phyloP scores from a whole-genome alignment of 2,888 invertebrate genomes.

The Didymodactylos carnosus region DNA sequence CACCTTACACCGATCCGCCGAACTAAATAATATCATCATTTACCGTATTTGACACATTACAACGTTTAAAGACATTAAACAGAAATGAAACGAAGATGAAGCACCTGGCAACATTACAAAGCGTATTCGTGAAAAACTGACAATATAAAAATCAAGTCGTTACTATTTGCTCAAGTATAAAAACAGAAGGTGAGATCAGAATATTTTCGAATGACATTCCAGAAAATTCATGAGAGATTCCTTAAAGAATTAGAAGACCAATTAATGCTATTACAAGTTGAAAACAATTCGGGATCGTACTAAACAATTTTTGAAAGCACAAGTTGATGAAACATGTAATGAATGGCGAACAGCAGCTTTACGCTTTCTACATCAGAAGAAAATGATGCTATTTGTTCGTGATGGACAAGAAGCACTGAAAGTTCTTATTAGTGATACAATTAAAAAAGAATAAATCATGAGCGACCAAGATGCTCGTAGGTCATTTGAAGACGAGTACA shows the following conservation, averaged over 20 bases:
- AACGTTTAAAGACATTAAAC: not conserved
- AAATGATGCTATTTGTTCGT: not conserved
- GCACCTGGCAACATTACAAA: too few species aligned
- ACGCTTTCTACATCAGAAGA: not conserved
- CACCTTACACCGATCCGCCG: not conserved
- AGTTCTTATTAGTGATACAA: not conserved
- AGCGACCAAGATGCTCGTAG: not conserved
- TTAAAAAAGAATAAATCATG: not conserved
- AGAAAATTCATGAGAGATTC: too few species aligned
- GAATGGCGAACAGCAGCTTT: not conserved
- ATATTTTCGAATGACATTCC: too few species aligned
- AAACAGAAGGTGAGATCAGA: too few species aligned
- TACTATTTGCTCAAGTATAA: too few species aligned
- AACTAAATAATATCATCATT: not conserved
- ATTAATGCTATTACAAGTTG: too few species aligned
- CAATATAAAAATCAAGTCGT: too few species aligned
- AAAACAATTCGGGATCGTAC: not conserved
- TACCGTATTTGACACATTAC: not conserved
- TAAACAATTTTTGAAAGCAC: not conserved
- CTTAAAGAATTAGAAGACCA: too few species aligned
- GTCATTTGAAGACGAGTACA: not conserved
- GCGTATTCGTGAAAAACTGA: too few species aligned
- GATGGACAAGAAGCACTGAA: not conserved
- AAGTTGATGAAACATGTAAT: not conserved
- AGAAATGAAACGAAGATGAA: too few species aligned